Base-by-base conservation (phyloP, 2,113 vertebrate genomes). In the Sylvietta virens region DNA sequence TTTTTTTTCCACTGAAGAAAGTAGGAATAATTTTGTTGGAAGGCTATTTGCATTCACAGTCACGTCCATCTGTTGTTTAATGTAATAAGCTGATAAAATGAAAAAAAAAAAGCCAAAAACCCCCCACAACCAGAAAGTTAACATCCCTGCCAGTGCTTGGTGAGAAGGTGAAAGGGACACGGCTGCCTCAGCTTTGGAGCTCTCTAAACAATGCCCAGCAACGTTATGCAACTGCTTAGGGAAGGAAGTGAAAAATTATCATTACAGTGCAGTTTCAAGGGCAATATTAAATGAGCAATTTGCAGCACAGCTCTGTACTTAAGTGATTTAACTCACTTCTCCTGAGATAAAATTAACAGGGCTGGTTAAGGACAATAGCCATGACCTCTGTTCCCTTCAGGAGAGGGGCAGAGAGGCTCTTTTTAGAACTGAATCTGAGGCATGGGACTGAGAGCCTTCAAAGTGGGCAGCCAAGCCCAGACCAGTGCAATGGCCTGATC, bases 191-290 rank as follows among this genome's bases (percentile, higher is more conserved):
- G 73, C 72, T 72, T 19, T 45, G 84, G 77, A 76, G 77, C 7
- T 2, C 87, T 84, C 87, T 83, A 12, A 88, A 90, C 93, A 90
- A 73, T 92, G 82, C 74, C 58, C 79, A 90, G 85, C 42, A 8
- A 14, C 24, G 78, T 94, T 96, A 56, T 64, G 87, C 93, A 96
- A 95, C 84, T 79, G 33, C 74, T 70, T 27, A n/a, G 95, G 95
- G 93, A 97, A 96, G 95, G 93, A 96, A 90, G 93, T 90, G 92
- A 91, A 91, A 88, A 95, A 62, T 95, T 86, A 73, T 91, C 69
- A 77, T 95, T 91, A 85, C 71, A 56, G 30, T 51, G 81, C 92
- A 91, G 64, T 87, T 96, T 95, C 81, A 93, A 88, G 87, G 93
- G 90, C 66, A 77, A 23, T 73, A 88, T 77, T 83, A 70, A 95